Evolutionary conservation across 2,888 invertebrate genomes (phyloP).

Genomic region (Folsomia candida): DNA sequence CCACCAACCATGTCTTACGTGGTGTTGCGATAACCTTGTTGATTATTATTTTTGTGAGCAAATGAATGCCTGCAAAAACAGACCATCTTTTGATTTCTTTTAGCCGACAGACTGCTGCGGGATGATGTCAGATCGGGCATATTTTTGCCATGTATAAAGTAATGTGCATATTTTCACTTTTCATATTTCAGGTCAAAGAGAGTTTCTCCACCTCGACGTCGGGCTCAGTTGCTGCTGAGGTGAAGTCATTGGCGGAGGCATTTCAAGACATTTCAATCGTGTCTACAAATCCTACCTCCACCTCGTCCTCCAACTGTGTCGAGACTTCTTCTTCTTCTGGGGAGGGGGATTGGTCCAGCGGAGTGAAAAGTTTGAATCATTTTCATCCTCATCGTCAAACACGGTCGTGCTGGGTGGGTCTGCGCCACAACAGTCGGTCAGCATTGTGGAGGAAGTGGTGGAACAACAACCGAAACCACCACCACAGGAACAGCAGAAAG

Average conservation of each 20-base stretch:
- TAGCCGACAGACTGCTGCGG: not conserved
- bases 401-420: not conserved
- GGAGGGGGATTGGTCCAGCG: not conserved
- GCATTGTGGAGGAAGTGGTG: not conserved
- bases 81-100: constrained; percentile 6
- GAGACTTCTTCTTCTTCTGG: not conserved
- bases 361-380: not conserved
- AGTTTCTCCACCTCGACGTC: constrained; percentile 26
- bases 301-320: no score
- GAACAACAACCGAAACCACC: not conserved
- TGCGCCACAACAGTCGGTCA: not conserved
- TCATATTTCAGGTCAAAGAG: constrained; percentile 43
- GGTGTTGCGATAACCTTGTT: not conserved
- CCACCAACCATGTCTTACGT: no score
- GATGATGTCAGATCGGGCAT: not conserved
- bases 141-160: not conserved
- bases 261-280: constrained; percentile 42
- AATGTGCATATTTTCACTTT: no score
- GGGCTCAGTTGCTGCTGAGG: constrained; percentile 28
- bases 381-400: not conserved
- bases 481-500: constrained; percentile 6
- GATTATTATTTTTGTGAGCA: not conserved
- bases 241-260: constrained; percentile 47
- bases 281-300: not conserved
- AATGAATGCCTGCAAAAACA: not conserved